Conservation (phyloP, 2,113 vertebrate species). For the Hemiprocne comata region DNA sequence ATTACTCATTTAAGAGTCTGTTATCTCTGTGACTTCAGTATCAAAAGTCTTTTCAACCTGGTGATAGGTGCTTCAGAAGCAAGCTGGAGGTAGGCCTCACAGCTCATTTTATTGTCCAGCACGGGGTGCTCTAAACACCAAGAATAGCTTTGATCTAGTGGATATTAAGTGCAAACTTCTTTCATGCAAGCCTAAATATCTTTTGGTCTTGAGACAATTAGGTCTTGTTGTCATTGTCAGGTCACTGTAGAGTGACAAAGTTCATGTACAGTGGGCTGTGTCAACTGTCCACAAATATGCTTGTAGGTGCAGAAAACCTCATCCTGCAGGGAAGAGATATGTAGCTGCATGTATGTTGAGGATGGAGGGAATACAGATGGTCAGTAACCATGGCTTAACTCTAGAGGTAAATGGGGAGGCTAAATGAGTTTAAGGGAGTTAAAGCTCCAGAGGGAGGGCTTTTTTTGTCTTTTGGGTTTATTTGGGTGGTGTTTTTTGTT, state of each 20-base stretch:
- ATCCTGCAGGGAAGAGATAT: neutral
- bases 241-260: neutral
- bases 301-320: neutral
- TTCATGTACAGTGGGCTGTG: neutral
- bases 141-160: neutral
- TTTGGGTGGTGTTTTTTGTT: neutral
- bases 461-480: neutral
- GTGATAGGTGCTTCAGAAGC: neutral
- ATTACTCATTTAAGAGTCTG: neutral
- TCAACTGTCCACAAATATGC: neutral
- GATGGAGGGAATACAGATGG: neutral
- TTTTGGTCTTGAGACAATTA: neutral
- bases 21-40: neutral
- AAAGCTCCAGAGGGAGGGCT: fast-evolving
- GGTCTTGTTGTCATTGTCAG: neutral
- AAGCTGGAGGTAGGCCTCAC: neutral
- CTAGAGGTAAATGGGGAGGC: neutral
- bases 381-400: neutral
- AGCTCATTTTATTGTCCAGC: neutral
- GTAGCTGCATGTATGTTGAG: neutral
- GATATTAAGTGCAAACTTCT: neutral
- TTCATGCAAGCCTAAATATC: neutral
- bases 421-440: neutral
- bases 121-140: neutral
- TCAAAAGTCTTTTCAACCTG: neutral